A percentile compares a stretch with the other conserved stretches of the same genome.
These are phyloP conservation scores for Halocynthia aurantium DNA, from an alignment of 23 tunicate species.

Conservation along the genomic window DNA sequence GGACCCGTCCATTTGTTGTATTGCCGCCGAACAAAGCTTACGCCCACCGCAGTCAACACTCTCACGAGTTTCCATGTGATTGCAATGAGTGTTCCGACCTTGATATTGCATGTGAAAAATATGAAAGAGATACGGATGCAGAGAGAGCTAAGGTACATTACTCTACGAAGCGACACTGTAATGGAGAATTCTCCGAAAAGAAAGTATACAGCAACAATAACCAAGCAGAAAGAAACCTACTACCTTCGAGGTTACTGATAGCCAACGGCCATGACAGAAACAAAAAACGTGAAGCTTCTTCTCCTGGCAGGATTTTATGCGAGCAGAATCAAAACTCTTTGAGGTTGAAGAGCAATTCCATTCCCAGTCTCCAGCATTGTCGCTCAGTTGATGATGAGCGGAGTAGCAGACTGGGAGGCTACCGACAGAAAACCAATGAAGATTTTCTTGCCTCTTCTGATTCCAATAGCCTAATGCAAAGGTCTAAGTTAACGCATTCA, in stretches of 20 bases:
- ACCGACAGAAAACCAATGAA: no score
- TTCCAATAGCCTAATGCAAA: neutral
- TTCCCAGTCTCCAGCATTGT: neutral
- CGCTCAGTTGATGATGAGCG: no score
- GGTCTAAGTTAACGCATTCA: neutral
- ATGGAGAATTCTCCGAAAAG: no score
- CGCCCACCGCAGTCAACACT: slow-evolving; percentile 10
- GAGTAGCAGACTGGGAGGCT: no score
- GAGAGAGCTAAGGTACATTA: no score
- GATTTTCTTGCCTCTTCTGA: neutral
- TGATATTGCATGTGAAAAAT: neutral
- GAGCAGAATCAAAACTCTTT: neutral
- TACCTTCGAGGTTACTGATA: slow-evolving; percentile 8
- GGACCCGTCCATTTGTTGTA: slow-evolving; percentile 76
- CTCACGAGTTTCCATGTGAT: slow-evolving; percentile 4
- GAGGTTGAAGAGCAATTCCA: neutral
- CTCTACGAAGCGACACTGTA: no score
- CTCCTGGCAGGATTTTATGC: slow-evolving; percentile 1
- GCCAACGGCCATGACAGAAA: slow-evolving; percentile 3
- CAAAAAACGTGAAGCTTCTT: slow-evolving; percentile 3
- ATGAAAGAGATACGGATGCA: neutral
- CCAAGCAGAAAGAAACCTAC: neutral
- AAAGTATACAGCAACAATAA: neutral
- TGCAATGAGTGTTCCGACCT: slow-evolving; percentile 24
- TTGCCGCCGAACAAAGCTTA: slow-evolving; percentile 39